Percentiles rank a stretch among this genome's conserved stretches.
Evolutionary conservation across 2,888 invertebrate species (phyloP).

Genomic region (Plagodis pulveraria): DNA sequence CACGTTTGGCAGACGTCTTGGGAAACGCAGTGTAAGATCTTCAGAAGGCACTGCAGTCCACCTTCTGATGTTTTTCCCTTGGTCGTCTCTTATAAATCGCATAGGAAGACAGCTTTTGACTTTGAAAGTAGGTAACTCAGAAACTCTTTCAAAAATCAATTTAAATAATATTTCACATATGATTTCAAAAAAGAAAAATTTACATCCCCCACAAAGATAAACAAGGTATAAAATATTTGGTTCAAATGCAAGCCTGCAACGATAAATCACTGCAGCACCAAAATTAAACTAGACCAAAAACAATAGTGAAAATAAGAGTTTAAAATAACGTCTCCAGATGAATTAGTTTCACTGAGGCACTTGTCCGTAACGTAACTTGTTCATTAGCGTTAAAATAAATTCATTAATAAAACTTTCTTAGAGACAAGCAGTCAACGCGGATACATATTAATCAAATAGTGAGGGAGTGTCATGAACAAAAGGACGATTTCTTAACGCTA

Average conservation of each 20-base stretch:
- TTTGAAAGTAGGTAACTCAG: too few relatives aligned
- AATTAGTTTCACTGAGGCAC: conserved; percentile 80
- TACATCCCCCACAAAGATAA: too few relatives aligned
- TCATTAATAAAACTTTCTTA: conserved; percentile 77
- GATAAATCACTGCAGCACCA: conserved; percentile 17
- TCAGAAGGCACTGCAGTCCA: too few relatives aligned
- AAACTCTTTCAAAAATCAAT: too few relatives aligned
- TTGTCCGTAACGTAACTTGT: conserved; percentile 80
- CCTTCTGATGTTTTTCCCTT: too few relatives aligned
- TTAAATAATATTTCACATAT: too few relatives aligned
- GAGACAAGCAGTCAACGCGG: conserved; percentile 79
- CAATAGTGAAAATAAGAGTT: conserved; percentile 47
- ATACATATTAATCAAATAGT: conserved; percentile 84
- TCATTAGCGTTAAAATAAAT: conserved; percentile 84
- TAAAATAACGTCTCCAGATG: conserved; percentile 75
- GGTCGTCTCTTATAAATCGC: too few relatives aligned
- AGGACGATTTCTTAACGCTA: conserved; percentile 67
- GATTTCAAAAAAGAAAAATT: too few relatives aligned
- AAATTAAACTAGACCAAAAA: conserved; percentile 29
- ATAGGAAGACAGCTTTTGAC: too few relatives aligned
- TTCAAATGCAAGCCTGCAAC: conserved; percentile 1
- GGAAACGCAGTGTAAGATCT: too few relatives aligned
- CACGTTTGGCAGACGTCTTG: too few relatives aligned
- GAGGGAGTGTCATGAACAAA: conserved; percentile 82
- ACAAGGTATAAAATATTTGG: not conserved